These are phyloP conservation scores for Stenoptilia bipunctidactyla DNA, from an alignment of 2,888 invertebrate genomes.

Conservation along the genomic window DNA sequence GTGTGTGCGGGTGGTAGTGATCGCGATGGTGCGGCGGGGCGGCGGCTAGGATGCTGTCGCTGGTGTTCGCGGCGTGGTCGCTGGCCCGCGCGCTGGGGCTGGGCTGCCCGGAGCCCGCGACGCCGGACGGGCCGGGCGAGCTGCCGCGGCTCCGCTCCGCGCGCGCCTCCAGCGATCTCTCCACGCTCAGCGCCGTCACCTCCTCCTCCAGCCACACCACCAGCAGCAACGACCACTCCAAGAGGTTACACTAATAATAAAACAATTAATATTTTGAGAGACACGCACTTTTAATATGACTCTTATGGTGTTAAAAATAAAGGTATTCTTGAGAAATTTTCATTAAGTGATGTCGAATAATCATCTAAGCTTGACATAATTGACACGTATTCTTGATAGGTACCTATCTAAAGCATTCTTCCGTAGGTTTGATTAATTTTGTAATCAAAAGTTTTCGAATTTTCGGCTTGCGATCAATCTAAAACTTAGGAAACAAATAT, in stretches of 20 bases:
- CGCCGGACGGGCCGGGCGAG: slow-evolving; percentile 52
- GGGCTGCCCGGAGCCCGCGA: slow-evolving; percentile 37
- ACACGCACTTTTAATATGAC: too few relatives aligned
- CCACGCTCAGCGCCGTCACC: slow-evolving; percentile 61
- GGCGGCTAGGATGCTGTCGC: slow-evolving; percentile 67
- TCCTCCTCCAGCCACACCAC: slow-evolving; percentile 62
- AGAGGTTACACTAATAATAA: slow-evolving; percentile 53
- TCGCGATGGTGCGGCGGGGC: slow-evolving; percentile 27
- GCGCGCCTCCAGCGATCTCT: slow-evolving; percentile 62
- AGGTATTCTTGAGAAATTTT: too few relatives aligned
- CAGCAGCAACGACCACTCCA: slow-evolving; percentile 50
- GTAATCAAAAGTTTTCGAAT: too few relatives aligned
- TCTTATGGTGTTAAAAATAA: too few relatives aligned
- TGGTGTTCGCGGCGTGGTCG: slow-evolving; percentile 75
- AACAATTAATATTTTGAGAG: not conserved
- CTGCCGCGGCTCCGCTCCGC: slow-evolving; percentile 59
- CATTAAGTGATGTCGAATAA: too few relatives aligned
- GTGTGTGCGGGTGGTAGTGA: slow-evolving; percentile 15
- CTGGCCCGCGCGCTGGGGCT: slow-evolving; percentile 72
- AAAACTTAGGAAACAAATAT: too few relatives aligned
- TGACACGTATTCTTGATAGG: too few relatives aligned
- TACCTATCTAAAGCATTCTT: too few relatives aligned
- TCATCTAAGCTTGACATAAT: too few relatives aligned
- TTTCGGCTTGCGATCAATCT: too few relatives aligned
- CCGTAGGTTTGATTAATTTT: too few relatives aligned